These are phyloP conservation scores for Furcula furcula DNA, from an alignment of 2,888 invertebrate species.

Conservation along the genomic window DNA sequence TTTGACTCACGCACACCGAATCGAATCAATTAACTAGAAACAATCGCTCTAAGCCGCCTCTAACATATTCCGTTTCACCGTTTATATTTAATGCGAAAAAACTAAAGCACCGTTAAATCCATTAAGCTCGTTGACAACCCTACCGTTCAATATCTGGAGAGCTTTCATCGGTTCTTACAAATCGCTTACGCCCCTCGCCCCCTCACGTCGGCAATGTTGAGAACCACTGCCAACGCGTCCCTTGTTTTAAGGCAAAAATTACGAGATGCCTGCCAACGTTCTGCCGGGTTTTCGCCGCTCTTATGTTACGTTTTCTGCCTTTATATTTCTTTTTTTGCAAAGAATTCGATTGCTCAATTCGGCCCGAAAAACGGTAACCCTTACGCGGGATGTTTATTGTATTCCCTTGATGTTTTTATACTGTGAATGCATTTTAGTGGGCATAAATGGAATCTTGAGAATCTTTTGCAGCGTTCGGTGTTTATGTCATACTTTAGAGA, in stretches of 20 bases:
- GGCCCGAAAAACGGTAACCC: slow-evolving; percentile 17
- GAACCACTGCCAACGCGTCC: slow-evolving; percentile 37
- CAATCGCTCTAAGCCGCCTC: not conserved
- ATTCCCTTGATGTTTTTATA: slow-evolving; percentile 12
- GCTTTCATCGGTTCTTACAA: slow-evolving; percentile 76
- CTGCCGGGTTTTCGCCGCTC: slow-evolving; percentile 17
- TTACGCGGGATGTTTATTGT: slow-evolving; percentile 24
- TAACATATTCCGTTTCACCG: not conserved
- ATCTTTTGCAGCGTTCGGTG: not conserved
- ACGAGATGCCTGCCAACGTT: slow-evolving; percentile 43
- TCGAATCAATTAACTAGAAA: too few relatives aligned
- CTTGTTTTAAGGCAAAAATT: slow-evolving; percentile 55
- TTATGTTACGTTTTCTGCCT: slow-evolving; percentile 8
- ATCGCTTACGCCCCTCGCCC: slow-evolving; percentile 56
- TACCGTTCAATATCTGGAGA: slow-evolving; percentile 63
- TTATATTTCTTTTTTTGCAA: slow-evolving; percentile 7
- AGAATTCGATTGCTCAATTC: slow-evolving; percentile 27
- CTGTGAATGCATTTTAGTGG: slow-evolving; percentile 10
- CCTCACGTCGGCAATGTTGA: slow-evolving; percentile 30
- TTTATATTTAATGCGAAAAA: slow-evolving; percentile 23
- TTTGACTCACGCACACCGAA: not conserved
- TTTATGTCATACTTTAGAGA: not conserved
- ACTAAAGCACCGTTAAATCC: slow-evolving; percentile 37
- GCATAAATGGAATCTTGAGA: slow-evolving; percentile 1
- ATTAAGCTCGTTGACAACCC: slow-evolving; percentile 63